A percentile compares a stretch with the other conserved stretches of the same genome.
phyloP scores from a whole-genome alignment of 2,113 vertebrate genomes.

The Zonotrichia leucophrys region DNA sequence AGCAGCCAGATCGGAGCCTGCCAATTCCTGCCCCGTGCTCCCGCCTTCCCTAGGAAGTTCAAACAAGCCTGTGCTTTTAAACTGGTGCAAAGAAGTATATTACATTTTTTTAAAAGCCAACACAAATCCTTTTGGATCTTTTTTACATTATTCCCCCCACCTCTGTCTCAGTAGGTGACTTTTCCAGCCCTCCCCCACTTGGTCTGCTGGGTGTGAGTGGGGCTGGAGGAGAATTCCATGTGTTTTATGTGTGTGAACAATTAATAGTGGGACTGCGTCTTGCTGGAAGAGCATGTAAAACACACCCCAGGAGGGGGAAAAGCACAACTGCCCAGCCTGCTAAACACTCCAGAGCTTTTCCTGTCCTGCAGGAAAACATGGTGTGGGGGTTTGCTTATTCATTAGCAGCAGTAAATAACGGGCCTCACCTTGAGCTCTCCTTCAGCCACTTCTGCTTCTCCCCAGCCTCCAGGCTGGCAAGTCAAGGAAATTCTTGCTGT shows the following conservation, averaged over 20 bases:
- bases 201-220: neutral
- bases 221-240: neutral
- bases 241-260: conserved; percentile 7
- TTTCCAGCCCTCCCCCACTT: neutral
- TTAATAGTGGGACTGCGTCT: neutral
- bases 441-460: conserved; percentile 20
- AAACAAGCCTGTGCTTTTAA: neutral
- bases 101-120: neutral
- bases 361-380: conserved; percentile 17
- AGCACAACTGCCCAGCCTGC: neutral
- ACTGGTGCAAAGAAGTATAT: neutral
- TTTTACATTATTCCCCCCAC: neutral
- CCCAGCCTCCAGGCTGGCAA: neutral
- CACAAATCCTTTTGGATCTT: neutral
- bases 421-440: conserved; percentile 50
- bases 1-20: conserved; percentile 6
- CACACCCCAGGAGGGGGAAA: conserved; percentile 6
- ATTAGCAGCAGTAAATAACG: neutral
- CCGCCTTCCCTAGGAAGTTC: conserved; percentile 13
- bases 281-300: neutral
- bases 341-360: neutral
- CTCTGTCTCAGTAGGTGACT: neutral
- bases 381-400: neutral
- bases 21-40: neutral
- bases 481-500: neutral